phyloP scores from a whole-genome alignment of 2,797 vertebrate genomes.

The Microchirus variegatus region DNA sequence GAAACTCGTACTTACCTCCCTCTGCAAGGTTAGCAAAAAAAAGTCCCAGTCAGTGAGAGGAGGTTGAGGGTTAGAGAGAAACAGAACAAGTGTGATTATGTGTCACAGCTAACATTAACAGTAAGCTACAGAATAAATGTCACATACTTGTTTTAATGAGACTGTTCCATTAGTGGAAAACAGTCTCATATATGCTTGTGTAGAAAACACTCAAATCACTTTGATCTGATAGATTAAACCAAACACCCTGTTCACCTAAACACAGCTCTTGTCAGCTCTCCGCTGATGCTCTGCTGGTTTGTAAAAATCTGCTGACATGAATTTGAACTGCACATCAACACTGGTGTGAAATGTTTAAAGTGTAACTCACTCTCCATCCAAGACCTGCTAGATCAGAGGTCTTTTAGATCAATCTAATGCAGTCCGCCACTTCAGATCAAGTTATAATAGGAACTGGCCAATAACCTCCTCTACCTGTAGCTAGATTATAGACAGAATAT shows the following conservation, averaged over 20 bases:
- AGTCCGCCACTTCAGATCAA: no score
- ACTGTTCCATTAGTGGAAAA: neutral
- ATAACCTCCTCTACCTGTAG: no score
- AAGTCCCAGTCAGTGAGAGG: constrained; percentile 46
- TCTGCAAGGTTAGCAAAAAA: constrained; percentile 58
- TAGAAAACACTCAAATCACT: no score
- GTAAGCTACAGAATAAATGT: neutral
- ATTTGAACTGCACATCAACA: neutral
- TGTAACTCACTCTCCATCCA: constrained; percentile 1
- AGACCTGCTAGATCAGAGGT: constrained; percentile 2
- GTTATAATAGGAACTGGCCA: no score
- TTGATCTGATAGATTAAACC: no score
- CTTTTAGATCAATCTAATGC: no score
- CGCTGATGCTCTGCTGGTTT: neutral
- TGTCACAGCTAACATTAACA: constrained; percentile 29
- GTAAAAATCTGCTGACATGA: neutral
- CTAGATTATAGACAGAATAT: no score
- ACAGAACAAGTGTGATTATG: constrained; percentile 59
- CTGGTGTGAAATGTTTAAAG: constrained; percentile 11
- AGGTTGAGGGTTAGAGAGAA: constrained; percentile 52
- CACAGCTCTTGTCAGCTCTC: neutral
- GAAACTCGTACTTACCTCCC: constrained; percentile 60
- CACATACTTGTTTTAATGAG: neutral
- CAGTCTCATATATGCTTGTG: no score
- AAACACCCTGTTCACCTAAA: no score